These are phyloP conservation scores for Thysanoteuthis rhombus DNA, from an alignment of 2,888 invertebrate species.

Conservation along the genomic window DNA sequence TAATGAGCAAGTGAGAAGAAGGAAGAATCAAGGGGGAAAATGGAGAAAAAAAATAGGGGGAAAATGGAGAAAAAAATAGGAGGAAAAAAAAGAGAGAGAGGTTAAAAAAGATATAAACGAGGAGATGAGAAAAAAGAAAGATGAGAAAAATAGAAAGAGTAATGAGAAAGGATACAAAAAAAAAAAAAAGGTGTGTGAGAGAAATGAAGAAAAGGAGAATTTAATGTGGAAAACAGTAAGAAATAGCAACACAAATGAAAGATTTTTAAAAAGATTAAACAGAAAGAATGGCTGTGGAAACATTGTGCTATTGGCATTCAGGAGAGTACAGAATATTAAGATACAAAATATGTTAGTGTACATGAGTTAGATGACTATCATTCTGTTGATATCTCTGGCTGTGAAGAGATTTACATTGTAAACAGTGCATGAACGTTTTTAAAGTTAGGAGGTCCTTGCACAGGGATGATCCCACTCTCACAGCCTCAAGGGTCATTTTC, in stretches of 20 bases:
- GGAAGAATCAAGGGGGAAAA: too few species aligned
- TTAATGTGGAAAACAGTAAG: too few species aligned
- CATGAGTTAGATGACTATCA: too few species aligned
- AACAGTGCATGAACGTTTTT: too few species aligned
- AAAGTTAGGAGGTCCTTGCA: too few species aligned
- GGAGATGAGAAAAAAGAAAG: neutral
- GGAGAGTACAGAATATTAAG: neutral
- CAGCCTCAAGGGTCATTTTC: too few species aligned
- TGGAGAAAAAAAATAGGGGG: neutral
- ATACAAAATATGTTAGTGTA: too few species aligned
- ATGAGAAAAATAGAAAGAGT: neutral
- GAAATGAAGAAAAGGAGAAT: too few species aligned
- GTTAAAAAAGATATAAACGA: neutral
- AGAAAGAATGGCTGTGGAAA: neutral
- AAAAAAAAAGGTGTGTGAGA: neutral
- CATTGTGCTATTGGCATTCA: neutral
- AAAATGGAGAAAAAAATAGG: neutral
- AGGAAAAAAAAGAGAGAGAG: neutral
- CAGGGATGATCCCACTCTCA: too few species aligned
- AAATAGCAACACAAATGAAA: neutral
- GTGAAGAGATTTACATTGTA: too few species aligned
- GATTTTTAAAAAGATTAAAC: neutral
- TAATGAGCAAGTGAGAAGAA: neutral
- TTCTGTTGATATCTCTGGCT: too few species aligned
- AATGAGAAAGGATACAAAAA: neutral